Evolutionary conservation across 1,140 invertebrate species (phyloP).

Genomic region (Lepidostoma basale): DNA sequence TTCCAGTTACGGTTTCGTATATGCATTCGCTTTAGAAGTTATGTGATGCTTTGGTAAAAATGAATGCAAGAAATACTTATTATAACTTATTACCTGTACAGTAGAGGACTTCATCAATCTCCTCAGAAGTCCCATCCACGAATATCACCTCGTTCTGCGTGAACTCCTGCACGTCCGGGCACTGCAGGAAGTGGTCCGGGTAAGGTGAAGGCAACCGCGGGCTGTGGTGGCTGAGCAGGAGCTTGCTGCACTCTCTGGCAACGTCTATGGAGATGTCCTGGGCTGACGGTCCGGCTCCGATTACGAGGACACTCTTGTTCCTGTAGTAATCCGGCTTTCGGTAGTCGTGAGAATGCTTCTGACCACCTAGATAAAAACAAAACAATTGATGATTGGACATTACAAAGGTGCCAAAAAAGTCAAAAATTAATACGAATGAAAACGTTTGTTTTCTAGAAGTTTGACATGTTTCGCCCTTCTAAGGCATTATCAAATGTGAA

Average conservation of each 20-base stretch:
- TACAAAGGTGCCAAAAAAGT: no score
- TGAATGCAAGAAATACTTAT: no score
- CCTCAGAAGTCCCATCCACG: conserved; percentile 64
- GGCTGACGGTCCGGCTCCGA: conserved; percentile 87
- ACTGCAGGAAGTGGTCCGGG: conserved; percentile 67
- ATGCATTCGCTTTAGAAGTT: no score
- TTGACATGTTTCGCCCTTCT: no score
- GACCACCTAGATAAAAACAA: conserved; percentile 48
- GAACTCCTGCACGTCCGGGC: conserved; percentile 66
- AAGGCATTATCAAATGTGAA: no score
- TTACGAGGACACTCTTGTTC: conserved; percentile 72
- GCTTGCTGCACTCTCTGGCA: conserved; percentile 66
- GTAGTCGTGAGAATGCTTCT: conserved; percentile 86
- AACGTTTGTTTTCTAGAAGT: no score
- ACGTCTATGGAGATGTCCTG: conserved; percentile 82
- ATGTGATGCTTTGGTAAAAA: no score
- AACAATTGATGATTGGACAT: background rate
- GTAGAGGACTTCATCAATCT: conserved; percentile 74
- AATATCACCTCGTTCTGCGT: conserved; percentile 64
- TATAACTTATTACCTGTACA: conserved; percentile 74
- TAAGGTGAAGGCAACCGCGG: conserved; percentile 63
- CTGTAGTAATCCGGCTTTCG: conserved; percentile 70
- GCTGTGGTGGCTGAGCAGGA: conserved; percentile 72
- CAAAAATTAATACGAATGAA: no score
- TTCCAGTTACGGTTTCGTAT: no score